A percentile compares a stretch with the other conserved stretches of the same genome.
Conservation (phyloP, 2,113 vertebrate species). For the Austrofundulus limnaeus region DNA sequence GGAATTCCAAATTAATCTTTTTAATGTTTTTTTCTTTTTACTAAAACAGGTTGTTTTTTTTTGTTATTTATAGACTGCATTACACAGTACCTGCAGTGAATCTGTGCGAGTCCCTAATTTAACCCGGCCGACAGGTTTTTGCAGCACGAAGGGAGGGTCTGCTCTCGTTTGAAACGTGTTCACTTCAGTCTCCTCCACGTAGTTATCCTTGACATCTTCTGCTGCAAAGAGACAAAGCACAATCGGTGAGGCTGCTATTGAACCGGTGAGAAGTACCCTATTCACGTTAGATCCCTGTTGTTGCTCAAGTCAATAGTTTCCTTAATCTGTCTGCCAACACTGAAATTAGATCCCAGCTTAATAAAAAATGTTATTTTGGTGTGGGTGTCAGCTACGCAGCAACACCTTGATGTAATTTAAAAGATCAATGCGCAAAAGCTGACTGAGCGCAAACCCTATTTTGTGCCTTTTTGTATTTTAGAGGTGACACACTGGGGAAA, state of each 20-base stretch:
- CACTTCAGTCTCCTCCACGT: slow-evolving; percentile 87
- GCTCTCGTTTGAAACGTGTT: slow-evolving; percentile 83
- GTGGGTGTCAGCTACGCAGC: slow-evolving; percentile 20
- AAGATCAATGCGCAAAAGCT: not conserved
- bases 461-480: slow-evolving; percentile 16
- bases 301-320: slow-evolving; percentile 42
- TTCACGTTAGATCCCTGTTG: slow-evolving; percentile 5
- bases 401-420: slow-evolving; percentile 40
- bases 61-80: no score
- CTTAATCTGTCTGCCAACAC: slow-evolving; percentile 19
- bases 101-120: slow-evolving; percentile 83
- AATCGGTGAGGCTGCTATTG: slow-evolving; percentile 5
- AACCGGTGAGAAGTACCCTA: not conserved
- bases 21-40: not conserved
- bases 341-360: slow-evolving; percentile 30
- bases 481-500: not conserved
- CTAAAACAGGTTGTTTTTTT: not conserved
- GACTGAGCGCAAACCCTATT: slow-evolving; percentile 12
- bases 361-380: slow-evolving; percentile 23
- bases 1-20: slow-evolving; percentile 1
- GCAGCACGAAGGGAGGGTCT: slow-evolving; percentile 86
- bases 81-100: slow-evolving; percentile 82
- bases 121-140: slow-evolving; percentile 81
- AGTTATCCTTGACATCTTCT: slow-evolving; percentile 84
- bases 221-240: slow-evolving; percentile 51